Conservation (phyloP, 1,140 invertebrate genomes). For the Delia radicum region DNA sequence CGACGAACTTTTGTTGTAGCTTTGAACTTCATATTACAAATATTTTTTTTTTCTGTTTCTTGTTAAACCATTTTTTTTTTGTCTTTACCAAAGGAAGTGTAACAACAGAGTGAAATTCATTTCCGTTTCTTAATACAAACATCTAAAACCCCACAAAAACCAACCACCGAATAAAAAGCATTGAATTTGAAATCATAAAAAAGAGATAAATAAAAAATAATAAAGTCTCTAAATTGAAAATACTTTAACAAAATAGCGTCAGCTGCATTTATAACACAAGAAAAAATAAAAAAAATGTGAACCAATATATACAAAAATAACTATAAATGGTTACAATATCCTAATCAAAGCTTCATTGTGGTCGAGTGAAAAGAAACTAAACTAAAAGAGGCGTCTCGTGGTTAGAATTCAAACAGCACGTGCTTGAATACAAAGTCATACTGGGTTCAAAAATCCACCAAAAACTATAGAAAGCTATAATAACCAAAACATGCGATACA, state of each 20-base stretch:
- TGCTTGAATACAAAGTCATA: neutral
- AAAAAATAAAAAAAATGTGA: neutral
- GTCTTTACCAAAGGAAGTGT: neutral
- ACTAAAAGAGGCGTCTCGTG: neutral
- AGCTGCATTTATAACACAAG: neutral
- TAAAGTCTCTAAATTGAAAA: neutral
- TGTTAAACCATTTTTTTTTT: neutral
- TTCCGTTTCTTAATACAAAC: constrained; percentile 4
- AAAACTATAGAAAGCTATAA: neutral
- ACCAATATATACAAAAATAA: too few relatives aligned
- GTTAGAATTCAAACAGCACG: neutral
- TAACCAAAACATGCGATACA: too few relatives aligned
- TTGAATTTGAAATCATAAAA: neutral
- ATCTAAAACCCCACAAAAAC: neutral
- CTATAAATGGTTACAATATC: neutral
- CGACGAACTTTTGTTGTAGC: too few relatives aligned
- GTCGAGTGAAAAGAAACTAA: neutral
- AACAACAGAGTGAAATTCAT: constrained; percentile 3
- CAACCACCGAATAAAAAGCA: neutral
- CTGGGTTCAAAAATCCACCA: neutral
- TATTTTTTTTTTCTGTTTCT: too few relatives aligned
- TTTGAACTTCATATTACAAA: too few relatives aligned
- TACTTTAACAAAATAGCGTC: neutral
- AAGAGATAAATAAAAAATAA: constrained; percentile 9
- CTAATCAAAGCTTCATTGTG: neutral